A percentile compares a stretch with the other conserved stretches of the same genome.
phyloP scores from a whole-genome alignment of 2,797 vertebrate species.

The Stomatorhinus walkeri region DNA sequence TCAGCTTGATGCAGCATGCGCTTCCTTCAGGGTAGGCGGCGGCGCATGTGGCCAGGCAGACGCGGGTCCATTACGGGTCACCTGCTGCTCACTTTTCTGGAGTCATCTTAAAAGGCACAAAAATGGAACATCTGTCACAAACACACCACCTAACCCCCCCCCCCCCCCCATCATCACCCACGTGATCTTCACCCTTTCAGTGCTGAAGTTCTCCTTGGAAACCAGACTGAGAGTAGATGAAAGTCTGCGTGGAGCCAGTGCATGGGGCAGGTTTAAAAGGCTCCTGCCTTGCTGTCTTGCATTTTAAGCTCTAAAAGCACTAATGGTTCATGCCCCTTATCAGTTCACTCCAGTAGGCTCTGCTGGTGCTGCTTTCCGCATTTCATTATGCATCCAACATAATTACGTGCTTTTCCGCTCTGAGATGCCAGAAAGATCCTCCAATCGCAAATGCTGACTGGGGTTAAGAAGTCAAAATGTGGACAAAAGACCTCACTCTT shows the following conservation, averaged over 20 bases:
- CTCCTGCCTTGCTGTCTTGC: conserved; percentile 4
- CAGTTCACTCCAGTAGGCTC: conserved; percentile 18
- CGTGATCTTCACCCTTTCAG: conserved; percentile 1
- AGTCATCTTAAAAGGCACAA: neutral
- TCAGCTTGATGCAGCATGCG: neutral
- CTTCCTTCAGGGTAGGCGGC: neutral
- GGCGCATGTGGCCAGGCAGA: neutral
- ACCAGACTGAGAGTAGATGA: neutral
- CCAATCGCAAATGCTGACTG: neutral
- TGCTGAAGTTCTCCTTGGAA: conserved; percentile 15
- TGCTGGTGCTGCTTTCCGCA: neutral
- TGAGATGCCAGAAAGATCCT: conserved; percentile 14
- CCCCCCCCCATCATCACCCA: neutral
- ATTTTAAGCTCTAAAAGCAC: conserved; percentile 19
- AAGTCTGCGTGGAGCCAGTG: neutral
- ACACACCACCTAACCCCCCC: neutral
- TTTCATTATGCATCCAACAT: conserved; percentile 15
- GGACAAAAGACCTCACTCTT: neutral
- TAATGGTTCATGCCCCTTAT: conserved; percentile 22
- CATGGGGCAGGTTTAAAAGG: conserved; percentile 1
- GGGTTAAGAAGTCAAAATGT: neutral
- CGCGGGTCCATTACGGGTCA: neutral
- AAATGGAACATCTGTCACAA: conserved; percentile 11
- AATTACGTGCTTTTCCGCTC: neutral
- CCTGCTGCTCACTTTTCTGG: neutral